phyloP scores from a whole-genome alignment of 2,888 invertebrate genomes.

The Chrysomela aeneicollis region DNA sequence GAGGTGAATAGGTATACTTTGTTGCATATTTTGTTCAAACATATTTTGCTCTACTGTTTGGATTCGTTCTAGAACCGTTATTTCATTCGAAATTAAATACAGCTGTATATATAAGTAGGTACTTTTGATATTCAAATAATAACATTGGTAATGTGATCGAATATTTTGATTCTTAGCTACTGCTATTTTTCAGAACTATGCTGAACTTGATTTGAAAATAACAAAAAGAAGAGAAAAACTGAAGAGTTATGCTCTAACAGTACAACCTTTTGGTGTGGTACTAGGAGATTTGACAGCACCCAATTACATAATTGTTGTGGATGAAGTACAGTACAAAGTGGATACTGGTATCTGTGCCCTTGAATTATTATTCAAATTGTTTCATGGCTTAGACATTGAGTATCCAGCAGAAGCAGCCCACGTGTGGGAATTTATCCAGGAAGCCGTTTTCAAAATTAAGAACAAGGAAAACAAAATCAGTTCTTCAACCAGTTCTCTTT shows the following conservation, averaged over 20 bases:
- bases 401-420: conserved; percentile 20
- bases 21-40: no score
- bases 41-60: no score
- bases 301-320: conserved; percentile 20
- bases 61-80: no score
- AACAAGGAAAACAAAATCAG: conserved; percentile 15
- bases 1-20: no score
- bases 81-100: no score
- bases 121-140: no score
- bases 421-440: conserved; percentile 23
- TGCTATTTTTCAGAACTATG: conserved; percentile 16
- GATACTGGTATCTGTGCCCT: conserved; percentile 25
- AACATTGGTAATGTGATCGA: conserved; percentile 1
- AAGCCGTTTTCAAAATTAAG: conserved; percentile 17
- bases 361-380: conserved; percentile 21
- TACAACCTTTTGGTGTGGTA: conserved; percentile 8
- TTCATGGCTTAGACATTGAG: conserved; percentile 19
- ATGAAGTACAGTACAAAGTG: conserved; percentile 22
- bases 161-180: not conserved
- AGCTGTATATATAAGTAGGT: no score
- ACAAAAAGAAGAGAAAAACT: conserved; percentile 13
- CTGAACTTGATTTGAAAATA: conserved; percentile 6
- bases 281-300: conserved; percentile 18
- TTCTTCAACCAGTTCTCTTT: conserved; percentile 13
- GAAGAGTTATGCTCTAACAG: conserved; percentile 11